Base-by-base conservation (phyloP, 2,113 vertebrate species). In the Hoplias malabaricus region DNA sequence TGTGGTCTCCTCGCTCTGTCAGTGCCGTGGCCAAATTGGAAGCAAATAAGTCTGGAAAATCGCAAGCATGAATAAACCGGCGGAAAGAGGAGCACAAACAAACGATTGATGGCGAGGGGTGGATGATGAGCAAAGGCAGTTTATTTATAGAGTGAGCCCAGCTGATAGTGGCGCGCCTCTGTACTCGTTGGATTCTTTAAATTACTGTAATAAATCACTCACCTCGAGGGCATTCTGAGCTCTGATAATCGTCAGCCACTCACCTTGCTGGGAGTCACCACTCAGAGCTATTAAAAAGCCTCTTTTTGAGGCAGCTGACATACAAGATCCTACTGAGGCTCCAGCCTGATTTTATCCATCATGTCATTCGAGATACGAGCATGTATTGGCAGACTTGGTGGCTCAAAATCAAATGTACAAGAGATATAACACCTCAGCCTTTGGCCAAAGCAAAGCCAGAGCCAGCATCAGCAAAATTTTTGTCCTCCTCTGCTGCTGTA, bases 141-240 rank as follows among this genome's bases (percentile, higher is more conserved):
- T 74, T 85, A 85, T 85, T 83, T 82, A 85, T 85, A 83, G 84
- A 82, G 59, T 61, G 33, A 42, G 16, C 57, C 67, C 66, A 46
- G 79, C 83, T 72, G 76, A 82, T 65, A 75, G 57, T 65, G 73
- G 68, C 78, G 69, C 73, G 62, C 69, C 79, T 83, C 72, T 43
- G 43, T 59, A 56, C 73, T 74, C 56, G 27, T 69, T 83, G 79
- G 57, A 82, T 82, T 71, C 67, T 83, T 83, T 77, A 83, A 83
- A 85, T 85, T 83, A 83, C 80, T 82, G 82, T 85, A 83, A 85
- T 85, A 83, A 85, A 85, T 85, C 84, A 85, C 77, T 69, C 79
- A 77, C 72, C 81, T 74, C 72, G 69, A 46, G 73, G 77, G 77
- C 76, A 71, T 79, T 68, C 31, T 23, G 23, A 69, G 73, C 78